Evolutionary conservation across 2,888 invertebrate species (phyloP), one percentile per base, ranked within the genome.

Genomic region (Drosophila fulvimacula): DNA sequence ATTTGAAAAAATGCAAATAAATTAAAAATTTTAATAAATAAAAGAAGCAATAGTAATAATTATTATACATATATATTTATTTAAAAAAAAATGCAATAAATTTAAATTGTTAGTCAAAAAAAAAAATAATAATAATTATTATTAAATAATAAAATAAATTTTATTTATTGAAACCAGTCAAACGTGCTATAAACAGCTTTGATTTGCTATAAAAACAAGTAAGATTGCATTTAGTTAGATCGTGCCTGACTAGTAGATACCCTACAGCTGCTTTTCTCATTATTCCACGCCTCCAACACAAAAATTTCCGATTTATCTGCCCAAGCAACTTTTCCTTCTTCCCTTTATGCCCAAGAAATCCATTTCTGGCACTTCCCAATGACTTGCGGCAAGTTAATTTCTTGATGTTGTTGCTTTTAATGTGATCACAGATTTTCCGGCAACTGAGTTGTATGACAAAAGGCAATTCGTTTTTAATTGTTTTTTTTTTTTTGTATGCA

Each of bases 381-480:
- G 24, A 19, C 56, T 32, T 59, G 44, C 19, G 17, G 36, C 32
- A 57, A 64, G 51, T 53, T 49, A 60, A 56, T 60, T 78, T 69
- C 24, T 24, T 15, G n/a, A n/a, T n/a, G 36, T 36, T 56, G 48
- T 30, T 49, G 48, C 15, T 17, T 30, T 42, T 44, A n/a, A 53
- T 49, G 38, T 65, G 53, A 61, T 53, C 64, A 68, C 62, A 63
- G 51, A 48, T 56, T 65, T 59, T 57, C 49, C 66, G 57, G 69
- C 63, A 57, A 68, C 44, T 34, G 57, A 21, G 11, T 38, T 38
- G 41, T 15, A 34, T 44, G 66, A 58, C 69, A 84, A 63, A 63
- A 69, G 82, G 76, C 80, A 85, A 88, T 82, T 85, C 81, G 52
- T 65, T 79, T 88, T 83, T 89, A 89, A 88, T 84, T 84, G 88